Conservation (phyloP, 1,140 invertebrate genomes). For the Bilobella aurantiaca region DNA sequence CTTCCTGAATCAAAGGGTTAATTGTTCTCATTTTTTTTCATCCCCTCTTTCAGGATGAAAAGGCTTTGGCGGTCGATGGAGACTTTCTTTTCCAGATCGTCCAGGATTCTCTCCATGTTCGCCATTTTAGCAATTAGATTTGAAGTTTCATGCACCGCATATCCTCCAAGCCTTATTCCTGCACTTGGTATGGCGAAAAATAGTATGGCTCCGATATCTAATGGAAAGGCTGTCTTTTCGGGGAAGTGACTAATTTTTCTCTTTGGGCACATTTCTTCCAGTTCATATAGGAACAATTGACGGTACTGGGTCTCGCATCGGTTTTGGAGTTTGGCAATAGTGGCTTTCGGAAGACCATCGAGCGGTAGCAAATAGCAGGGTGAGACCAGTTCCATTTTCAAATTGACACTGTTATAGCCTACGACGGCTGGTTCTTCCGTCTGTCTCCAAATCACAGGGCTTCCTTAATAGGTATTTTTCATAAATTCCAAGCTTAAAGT, state of each 20-base stretch:
- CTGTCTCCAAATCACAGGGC: too few species aligned
- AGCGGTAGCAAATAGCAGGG: too few species aligned
- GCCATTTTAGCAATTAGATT: not conserved
- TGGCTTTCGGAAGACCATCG: too few species aligned
- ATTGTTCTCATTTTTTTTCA: not conserved
- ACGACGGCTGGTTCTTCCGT: too few species aligned
- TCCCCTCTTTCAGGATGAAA: constrained; percentile 6
- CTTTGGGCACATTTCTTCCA: constrained; percentile 20
- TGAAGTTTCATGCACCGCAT: constrained; percentile 3
- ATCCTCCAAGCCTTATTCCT: not conserved
- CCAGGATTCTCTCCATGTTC: not conserved
- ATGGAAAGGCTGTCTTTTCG: not conserved
- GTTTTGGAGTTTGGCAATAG: too few species aligned
- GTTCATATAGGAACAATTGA: constrained; percentile 11
- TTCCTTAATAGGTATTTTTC: too few species aligned
- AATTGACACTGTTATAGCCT: too few species aligned
- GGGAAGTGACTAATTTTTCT: too few species aligned
- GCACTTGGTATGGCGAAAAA: not conserved
- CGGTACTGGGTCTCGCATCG: constrained; percentile 17
- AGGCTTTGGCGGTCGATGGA: not conserved
- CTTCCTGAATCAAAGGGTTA: not conserved
- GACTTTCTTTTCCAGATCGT: not conserved
- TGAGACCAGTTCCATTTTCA: too few species aligned
- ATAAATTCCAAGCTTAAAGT: too few species aligned
- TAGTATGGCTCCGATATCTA: not conserved